Base-by-base conservation (phyloP, 2,113 vertebrate species). In the Corythornis cristatus region DNA sequence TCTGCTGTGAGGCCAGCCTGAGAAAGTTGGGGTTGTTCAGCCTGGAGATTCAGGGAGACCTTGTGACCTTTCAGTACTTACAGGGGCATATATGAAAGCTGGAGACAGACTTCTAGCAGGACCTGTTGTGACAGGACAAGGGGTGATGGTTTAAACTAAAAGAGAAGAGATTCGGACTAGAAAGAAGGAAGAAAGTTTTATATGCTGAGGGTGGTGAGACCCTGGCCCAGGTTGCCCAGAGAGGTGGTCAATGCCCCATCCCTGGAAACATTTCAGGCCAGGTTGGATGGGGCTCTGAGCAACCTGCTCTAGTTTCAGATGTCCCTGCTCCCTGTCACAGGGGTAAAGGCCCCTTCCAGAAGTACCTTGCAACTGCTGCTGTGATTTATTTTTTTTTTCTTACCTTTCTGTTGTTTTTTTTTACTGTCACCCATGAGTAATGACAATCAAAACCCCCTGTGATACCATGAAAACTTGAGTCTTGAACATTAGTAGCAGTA, bases 361-460 rank as follows among this genome's bases (percentile, higher is more conserved):
- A 73, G 7, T 31, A 7, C 28, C 10, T 75, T 89, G 19, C 43
- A 70, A 31, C 51, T 40, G 7, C 31, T 14, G 68, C 16, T 71
- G 0, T 33, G 16, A 3, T 16, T 17, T 12, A 4, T 3, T 21
- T 22, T 29, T 11, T 3, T 18, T 53, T 42, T 33, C 53, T 51
- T 60, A 23, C 10, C 22, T 51, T 51, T 51, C 26, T 13, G 50
- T 26, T 26, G 13, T 14, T 14, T 51, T 42, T 40, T 65, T 51
- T 60, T 37, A 16, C 11, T 6, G 11, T 53, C 3, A 8, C 11
- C 23, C 4, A 2, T 53, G 53, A 80, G 45, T 68, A 68, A 65
- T 22, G 12, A 4, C 15, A 64, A 11, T 40, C 26, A 48, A 60
- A 88, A 28, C 11, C 5, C 54, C 14, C 25, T 67, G 23, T 50